A percentile compares a stretch with the other conserved stretches of the same genome.
These are phyloP conservation scores for Corythornis madagascariensis DNA, from an alignment of 2,113 vertebrate species.

Conservation along the genomic window DNA sequence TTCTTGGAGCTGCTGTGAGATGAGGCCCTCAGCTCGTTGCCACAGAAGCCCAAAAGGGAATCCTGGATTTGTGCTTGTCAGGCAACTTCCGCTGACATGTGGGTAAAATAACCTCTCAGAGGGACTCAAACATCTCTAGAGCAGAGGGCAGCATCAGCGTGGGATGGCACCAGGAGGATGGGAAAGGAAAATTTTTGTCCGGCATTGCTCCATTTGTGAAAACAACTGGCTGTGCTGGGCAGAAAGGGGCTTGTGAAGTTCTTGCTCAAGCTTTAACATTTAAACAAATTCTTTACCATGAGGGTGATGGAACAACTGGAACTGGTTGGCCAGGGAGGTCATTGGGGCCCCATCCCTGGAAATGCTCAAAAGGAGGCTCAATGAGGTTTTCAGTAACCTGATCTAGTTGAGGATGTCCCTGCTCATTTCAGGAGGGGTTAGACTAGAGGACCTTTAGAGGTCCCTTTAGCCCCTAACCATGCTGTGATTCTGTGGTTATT, in stretches of 20 bases:
- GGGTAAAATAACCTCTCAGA: neutral
- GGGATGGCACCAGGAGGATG: neutral
- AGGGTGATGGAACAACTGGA: too few species aligned
- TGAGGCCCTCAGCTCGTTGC: too few species aligned
- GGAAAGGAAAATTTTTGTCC: neutral
- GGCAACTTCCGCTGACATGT: rapidly evolving
- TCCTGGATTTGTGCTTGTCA: neutral
- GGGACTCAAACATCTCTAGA: neutral
- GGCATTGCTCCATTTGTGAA: neutral
- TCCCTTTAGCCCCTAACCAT: too few species aligned
- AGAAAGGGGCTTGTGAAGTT: neutral
- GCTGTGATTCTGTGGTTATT: too few species aligned
- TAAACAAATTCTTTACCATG: too few species aligned
- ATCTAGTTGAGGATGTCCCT: too few species aligned
- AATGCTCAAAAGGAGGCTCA: too few species aligned
- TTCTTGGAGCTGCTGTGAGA: neutral
- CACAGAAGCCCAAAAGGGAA: neutral
- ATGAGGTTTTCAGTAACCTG: too few species aligned
- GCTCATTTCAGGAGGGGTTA: too few species aligned
- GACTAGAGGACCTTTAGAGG: too few species aligned
- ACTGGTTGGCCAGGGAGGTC: too few species aligned
- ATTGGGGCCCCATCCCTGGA: too few species aligned
- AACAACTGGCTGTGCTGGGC: neutral
- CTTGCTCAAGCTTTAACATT: neutral
- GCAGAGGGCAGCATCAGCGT: neutral